Conservation (phyloP, 2,797 vertebrate species). For the Rhadinocentrus ornatus region DNA sequence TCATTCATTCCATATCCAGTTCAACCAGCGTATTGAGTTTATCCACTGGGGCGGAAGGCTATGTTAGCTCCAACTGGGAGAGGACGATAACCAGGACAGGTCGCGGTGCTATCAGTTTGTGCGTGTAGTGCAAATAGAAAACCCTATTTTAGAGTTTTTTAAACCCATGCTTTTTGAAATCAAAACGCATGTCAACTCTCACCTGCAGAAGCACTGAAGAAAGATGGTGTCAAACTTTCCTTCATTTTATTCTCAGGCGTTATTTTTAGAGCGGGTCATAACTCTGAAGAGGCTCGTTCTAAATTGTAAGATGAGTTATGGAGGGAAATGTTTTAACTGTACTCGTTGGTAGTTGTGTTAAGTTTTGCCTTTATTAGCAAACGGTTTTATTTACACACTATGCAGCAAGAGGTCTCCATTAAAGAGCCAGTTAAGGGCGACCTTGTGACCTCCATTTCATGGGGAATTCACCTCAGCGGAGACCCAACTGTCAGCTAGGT, state of each 20-base stretch:
- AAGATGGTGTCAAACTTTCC: background rate
- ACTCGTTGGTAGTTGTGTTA: background rate
- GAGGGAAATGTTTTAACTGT: background rate
- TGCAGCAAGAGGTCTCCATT: constrained; percentile 18
- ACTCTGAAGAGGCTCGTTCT: too few relatives aligned
- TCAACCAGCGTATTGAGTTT: too few relatives aligned
- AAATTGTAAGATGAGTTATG: background rate
- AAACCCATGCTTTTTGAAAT: too few relatives aligned
- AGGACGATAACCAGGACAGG: too few relatives aligned
- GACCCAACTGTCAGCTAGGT: background rate
- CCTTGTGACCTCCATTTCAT: background rate
- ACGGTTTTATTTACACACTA: constrained; percentile 8
- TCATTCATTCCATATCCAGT: too few relatives aligned
- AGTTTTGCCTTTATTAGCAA: constrained; percentile 19
- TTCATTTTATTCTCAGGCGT: background rate
- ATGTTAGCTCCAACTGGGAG: too few relatives aligned
- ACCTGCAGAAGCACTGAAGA: background rate
- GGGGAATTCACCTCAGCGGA: constrained; percentile 5
- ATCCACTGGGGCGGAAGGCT: too few relatives aligned
- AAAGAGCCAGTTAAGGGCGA: constrained; percentile 19
- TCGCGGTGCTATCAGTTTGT: too few relatives aligned
- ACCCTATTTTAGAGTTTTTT: too few relatives aligned
- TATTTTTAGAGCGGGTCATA: background rate
- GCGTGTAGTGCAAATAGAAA: too few relatives aligned
- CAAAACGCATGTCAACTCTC: too few relatives aligned